These are phyloP conservation scores for Alethe diademata DNA, from an alignment of 2,113 vertebrate species.

Conservation along the genomic window DNA sequence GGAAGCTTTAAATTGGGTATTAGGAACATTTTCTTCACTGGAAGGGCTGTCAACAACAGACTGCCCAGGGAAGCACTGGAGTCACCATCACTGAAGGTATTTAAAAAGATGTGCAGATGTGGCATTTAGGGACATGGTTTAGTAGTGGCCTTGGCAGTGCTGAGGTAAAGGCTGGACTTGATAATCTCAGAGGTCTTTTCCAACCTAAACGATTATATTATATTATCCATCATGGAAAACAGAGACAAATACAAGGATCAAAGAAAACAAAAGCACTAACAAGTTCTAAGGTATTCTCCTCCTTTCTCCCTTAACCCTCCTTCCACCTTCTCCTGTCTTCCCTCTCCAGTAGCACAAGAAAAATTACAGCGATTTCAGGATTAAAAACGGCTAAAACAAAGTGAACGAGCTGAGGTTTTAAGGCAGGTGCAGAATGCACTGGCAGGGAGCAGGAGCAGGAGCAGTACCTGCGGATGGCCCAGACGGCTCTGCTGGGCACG, in stretches of 20 bases:
- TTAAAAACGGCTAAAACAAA: rapidly evolving
- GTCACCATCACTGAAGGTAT: not conserved
- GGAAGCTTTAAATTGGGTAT: not conserved
- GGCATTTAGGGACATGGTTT: not conserved
- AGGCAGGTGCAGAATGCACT: not conserved
- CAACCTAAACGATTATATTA: not conserved
- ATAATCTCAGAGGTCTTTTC: not conserved
- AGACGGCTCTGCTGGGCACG: conserved; percentile 32
- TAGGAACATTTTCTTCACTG: not conserved
- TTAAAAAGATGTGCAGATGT: not conserved
- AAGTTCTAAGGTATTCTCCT: not conserved
- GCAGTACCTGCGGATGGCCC: conserved; percentile 70
- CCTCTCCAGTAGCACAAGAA: not conserved
- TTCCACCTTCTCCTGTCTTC: not conserved
- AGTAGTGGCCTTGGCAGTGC: not conserved
- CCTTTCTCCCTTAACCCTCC: not conserved
- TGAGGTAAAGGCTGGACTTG: not conserved
- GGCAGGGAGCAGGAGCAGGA: rapidly evolving
- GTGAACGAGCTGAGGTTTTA: rapidly evolving
- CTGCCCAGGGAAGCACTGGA: not conserved
- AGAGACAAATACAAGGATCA: not conserved
- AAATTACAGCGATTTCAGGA: not conserved
- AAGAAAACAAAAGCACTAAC: not conserved
- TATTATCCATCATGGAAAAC: not conserved
- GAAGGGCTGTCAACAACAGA: not conserved